phyloP scores from a whole-genome alignment of 2,113 vertebrate species.

The Himantopus leucocephalus region DNA sequence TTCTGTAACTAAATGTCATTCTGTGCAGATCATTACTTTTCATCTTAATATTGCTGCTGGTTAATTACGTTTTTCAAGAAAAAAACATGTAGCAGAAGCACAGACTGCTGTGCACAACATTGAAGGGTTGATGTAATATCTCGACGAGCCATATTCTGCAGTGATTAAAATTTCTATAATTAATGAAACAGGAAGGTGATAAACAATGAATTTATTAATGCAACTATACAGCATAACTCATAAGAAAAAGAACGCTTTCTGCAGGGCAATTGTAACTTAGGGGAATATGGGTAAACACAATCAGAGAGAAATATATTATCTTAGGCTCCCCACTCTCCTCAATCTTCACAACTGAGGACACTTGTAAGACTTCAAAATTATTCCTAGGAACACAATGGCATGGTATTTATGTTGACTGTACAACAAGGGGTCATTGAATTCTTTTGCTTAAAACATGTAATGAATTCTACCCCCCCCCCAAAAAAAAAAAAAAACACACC shows the following conservation, averaged over 20 bases:
- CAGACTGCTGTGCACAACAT: not conserved
- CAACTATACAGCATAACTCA: not conserved
- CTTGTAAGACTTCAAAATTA: not conserved
- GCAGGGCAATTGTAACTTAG: not conserved
- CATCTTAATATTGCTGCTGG: not conserved
- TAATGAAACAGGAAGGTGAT: not conserved
- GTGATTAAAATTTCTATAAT: not conserved
- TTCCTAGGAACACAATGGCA: not conserved
- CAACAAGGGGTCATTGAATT: not conserved
- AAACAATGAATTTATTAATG: not conserved
- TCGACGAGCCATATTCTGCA: not conserved
- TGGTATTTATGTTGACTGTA: not conserved
- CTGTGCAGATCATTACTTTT: not conserved
- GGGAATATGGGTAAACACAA: not conserved
- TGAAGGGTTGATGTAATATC: not conserved
- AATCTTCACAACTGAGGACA: not conserved
- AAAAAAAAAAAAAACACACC: too few species aligned
- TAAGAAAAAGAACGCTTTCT: not conserved
- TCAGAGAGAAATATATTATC: not conserved
- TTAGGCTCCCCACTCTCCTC: not conserved
- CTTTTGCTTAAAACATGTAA: not conserved
- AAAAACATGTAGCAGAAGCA: not conserved
- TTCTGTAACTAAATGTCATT: not conserved
- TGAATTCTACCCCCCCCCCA: not conserved
- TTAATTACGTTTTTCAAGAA: not conserved